phyloP scores from a whole-genome alignment of 2,113 vertebrate genomes.

The Etheostoma cragini region DNA sequence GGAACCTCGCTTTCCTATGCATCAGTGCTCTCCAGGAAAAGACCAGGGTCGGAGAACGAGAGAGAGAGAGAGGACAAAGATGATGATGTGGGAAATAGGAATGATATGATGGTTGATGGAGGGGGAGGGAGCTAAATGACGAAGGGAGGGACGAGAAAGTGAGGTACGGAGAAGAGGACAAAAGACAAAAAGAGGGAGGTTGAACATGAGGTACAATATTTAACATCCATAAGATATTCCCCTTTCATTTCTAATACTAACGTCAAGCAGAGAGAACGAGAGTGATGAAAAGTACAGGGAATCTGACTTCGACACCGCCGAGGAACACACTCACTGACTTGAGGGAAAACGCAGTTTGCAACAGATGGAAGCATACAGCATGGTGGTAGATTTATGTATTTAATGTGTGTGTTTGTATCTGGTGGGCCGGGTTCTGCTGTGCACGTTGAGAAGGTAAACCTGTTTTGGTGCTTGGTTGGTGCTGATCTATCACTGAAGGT shows the following conservation, averaged over 20 bases:
- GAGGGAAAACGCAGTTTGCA: constrained; percentile 40
- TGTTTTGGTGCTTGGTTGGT: background rate
- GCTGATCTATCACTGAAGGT: background rate
- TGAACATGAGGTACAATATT: background rate
- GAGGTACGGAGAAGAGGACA: background rate
- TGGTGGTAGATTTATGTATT: constrained; percentile 27
- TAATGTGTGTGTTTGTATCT: constrained; percentile 36
- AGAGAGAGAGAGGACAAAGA: constrained; percentile 51
- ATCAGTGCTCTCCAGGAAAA: constrained; percentile 73
- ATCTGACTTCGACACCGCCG: background rate
- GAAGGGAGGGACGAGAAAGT: constrained; percentile 9
- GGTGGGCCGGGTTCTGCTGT: background rate
- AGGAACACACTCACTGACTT: constrained; percentile 35
- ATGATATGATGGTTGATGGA: constrained; percentile 27
- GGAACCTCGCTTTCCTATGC: constrained; percentile 67
- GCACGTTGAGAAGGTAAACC: constrained; percentile 16
- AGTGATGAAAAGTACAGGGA: constrained; percentile 5
- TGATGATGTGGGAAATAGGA: constrained; percentile 57
- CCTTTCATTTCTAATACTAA: background rate
- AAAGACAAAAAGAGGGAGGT: background rate
- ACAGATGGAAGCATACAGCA: constrained; percentile 62
- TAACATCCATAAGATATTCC: background rate
- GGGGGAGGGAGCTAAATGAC: constrained; percentile 9
- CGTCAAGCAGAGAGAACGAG: background rate
- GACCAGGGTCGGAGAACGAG: constrained; percentile 15